Base-by-base conservation (phyloP, 2,113 vertebrate species). In the Condylura cristata region DNA sequence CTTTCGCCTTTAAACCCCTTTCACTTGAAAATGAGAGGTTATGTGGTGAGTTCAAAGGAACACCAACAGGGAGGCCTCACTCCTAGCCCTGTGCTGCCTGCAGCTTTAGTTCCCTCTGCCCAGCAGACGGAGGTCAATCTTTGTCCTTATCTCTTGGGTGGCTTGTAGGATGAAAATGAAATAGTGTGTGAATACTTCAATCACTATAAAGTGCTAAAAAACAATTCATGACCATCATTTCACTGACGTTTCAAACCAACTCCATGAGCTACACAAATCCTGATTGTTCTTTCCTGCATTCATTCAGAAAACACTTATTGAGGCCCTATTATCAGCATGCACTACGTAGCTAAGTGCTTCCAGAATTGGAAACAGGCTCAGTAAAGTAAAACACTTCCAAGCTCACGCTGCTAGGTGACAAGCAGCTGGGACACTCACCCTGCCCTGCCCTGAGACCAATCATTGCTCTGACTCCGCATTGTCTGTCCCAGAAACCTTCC, bases 321-420 rank as follows among this genome's bases (percentile, higher is more conserved):
- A 86, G 80, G 58, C 74, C 51, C 51, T 76, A 60, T 85, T 86
- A 79, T 85, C 65, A 66, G 22, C 41, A 88, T 76, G 58, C 48
- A 58, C 24, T 63, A 46, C 26, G 39, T 70, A 65, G 70, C 34
- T n/a, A 84, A 79, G 16, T 78, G 80, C 90, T 95, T 66, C 63
- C 17, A 78, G 66, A 82, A 66, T 86, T 13, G 51, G 46, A 94
- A 94, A 92, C 66, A 58, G 63, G 65, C 68, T 95, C 72, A 85
- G 88, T 80, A 79, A 74, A 92, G 79, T 53, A 66, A 53, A 74
- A 81, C 34, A 80, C 48, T 84, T 95, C 13, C 44, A 86, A 85
- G 56, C 26, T 76, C 63, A 61, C 14, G 17, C 24, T 82, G 30
- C 37, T 63, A 63, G 74, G 32, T 84, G 32, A 60, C 86, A 70